Base-by-base conservation (phyloP, 2,888 invertebrate genomes). In the Kryphioiulus occultus region DNA sequence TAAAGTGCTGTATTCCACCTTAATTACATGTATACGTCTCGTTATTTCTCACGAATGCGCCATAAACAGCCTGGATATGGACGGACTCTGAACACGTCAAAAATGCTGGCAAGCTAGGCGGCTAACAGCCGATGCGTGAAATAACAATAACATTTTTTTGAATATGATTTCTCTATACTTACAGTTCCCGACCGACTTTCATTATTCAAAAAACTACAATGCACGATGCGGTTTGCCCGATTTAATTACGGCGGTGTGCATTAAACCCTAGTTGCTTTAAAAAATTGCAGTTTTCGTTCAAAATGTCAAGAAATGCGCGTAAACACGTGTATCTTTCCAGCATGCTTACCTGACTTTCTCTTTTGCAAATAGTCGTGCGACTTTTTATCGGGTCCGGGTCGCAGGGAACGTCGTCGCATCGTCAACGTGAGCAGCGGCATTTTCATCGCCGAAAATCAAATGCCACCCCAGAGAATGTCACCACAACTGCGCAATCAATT, bases 391-490 rank as follows among this genome's bases (percentile, higher is more conserved):
- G 82, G 82, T n/a, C n/a, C n/a, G n/a, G n/a, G n/a, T 83, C 85
- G n/a, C 87, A 78, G 85, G 4, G 87, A 87, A 22, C 87, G 39
- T 22, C 87, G 22, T 87, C 87, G 19, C 87, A 87, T 85, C 10
- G 87, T 87, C 30, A 87, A 53, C 2, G 87, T 87, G 0, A 87
- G 44, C 44, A 87, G 82, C 19, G 87, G 87, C 87, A 87, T 87
- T 85, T 87, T 87, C 82, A 82, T 82, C n/a, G 26, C 32, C 82
- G 22, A 82, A 47, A 47, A 47, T 19, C 3, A 3, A 47, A 3
- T 47, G 47, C 10, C 47, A 47, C 47, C 47, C 47, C 17, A 47
- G 12, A 47, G 47, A 15, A 47, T 19, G 47, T 47, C 19, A 1
- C 12, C 47, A 12, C 9, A 47, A 15, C 47, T 17, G 15, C 47